Evolutionary conservation across 2,113 vertebrate species (phyloP), one percentile per base, ranked within the genome.

Genomic region (Chloebia gouldiae): DNA sequence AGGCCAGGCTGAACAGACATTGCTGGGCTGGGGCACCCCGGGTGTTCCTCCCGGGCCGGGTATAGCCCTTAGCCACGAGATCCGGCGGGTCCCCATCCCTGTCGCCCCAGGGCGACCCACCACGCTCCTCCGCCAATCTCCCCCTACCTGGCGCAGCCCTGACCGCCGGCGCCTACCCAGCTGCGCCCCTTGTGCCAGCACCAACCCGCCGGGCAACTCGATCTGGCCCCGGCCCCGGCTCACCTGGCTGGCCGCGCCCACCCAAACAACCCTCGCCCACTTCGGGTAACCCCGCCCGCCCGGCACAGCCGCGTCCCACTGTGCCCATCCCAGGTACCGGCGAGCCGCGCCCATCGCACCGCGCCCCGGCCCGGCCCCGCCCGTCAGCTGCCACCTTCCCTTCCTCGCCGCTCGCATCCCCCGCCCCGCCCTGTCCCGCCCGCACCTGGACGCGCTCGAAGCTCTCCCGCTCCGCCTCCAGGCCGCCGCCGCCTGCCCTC

Each of bases 401-500:
- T 33, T 9, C 30, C 30, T 27, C n/a, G 28, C 15, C 20, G 3
- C 5, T 40, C 33, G 49, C 40, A 68, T 42, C 35, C 27, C 15
- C 31, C 40, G 28, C 42, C 64, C 68, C 35, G 39, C 63, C 53
- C 68, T 25, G 35, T 21, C 39, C 71, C n/a, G 42, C 69, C 60
- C 71, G 21, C 96, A 99, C 98, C 98, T 99, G 99, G 49, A 97
- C 97, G 51, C 98, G 97, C 97, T 99, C 98, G 94, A 99, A 99
- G 98, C 97, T 98, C 91, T 99, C 99, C 72, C 98, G 98, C 96
- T 99, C 99, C 57, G 97, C 97, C 89, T 99, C 97, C 90, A 98
- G 98, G 93, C 98, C 98, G 68, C 98, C 97, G 93, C 98, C 98
- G 33, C 98, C 98, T 30, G 98, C 97, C 86, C 99, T 97, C 84